Evolutionary conservation across 2,888 invertebrate genomes (phyloP).

Genomic region (Calameuta idolon): DNA sequence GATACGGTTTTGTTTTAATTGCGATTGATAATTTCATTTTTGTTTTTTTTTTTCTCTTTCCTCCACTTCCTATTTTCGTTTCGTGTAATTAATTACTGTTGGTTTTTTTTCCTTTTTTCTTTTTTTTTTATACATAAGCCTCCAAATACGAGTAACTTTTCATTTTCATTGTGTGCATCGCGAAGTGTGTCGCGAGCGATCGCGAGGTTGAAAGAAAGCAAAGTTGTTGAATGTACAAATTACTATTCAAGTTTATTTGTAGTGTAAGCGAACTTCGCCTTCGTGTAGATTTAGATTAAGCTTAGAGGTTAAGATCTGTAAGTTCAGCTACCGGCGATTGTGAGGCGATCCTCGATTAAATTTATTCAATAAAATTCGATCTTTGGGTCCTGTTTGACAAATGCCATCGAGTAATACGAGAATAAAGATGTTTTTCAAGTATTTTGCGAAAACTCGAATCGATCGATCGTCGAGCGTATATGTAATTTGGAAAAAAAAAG

Average conservation of each 20-base stretch:
- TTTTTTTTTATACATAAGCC: slow-evolving; percentile 14
- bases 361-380: not conserved
- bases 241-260: slow-evolving; percentile 48
- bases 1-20: not conserved
- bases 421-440: not conserved
- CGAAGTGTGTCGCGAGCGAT: slow-evolving; percentile 4
- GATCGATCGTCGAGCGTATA: not conserved
- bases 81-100: not conserved
- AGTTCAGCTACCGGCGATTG: not conserved
- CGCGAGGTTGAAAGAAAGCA: slow-evolving; percentile 21
- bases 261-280: not conserved
- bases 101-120: not conserved
- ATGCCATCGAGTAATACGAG: not conserved
- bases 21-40: slow-evolving; percentile 1
- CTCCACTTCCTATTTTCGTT: not conserved
- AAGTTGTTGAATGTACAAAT: slow-evolving; percentile 51
- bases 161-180: slow-evolving; percentile 5
- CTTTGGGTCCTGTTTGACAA: not conserved
- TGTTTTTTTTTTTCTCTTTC: slow-evolving; percentile 1
- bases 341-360: not conserved
- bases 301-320: not conserved
- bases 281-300: not conserved
- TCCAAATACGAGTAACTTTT: slow-evolving; percentile 3
- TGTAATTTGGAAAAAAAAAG: not conserved
- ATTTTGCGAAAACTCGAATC: not conserved